A percentile compares a stretch with the other conserved stretches of the same genome.
These are phyloP conservation scores for Zosterops lateralis DNA, from an alignment of 2,113 vertebrate species.

Conservation along the genomic window DNA sequence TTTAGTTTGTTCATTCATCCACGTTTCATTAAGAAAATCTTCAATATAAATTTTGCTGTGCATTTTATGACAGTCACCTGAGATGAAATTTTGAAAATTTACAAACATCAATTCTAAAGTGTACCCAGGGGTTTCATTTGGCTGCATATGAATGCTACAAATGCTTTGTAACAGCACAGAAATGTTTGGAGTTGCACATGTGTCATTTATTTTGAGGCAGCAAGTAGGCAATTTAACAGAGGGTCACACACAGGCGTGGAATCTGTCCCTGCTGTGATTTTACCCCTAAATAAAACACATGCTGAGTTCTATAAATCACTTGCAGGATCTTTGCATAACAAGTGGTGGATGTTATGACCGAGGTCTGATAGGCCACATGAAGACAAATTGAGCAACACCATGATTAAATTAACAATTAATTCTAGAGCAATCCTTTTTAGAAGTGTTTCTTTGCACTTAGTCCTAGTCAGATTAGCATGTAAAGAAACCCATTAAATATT, in stretches of 20 bases:
- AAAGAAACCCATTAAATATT: neutral
- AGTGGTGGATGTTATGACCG: neutral
- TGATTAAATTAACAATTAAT: neutral
- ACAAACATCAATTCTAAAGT: neutral
- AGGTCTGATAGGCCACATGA: neutral
- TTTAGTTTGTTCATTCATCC: neutral
- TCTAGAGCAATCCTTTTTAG: neutral
- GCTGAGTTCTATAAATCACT: conserved; percentile 9
- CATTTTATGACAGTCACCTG: conserved; percentile 7
- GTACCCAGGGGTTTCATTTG: neutral
- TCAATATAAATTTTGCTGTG: neutral
- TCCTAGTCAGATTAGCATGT: neutral
- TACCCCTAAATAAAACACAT: conserved; percentile 12
- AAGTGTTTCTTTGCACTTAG: neutral
- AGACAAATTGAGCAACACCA: neutral
- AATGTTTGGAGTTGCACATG: neutral
- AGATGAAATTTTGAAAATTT: neutral
- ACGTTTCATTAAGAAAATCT: neutral
- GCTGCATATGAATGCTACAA: neutral
- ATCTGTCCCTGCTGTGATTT: conserved; percentile 34
- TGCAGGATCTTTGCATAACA: neutral
- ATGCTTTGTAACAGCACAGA: conserved; percentile 10
- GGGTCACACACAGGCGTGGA: conserved; percentile 31
- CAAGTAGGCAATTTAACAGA: neutral
- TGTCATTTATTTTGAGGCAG: conserved; percentile 15